Evolutionary conservation across 2,888 invertebrate genomes (phyloP), one percentile per base, ranked within the genome.

Genomic region (Tromatobia lineatoria): DNA sequence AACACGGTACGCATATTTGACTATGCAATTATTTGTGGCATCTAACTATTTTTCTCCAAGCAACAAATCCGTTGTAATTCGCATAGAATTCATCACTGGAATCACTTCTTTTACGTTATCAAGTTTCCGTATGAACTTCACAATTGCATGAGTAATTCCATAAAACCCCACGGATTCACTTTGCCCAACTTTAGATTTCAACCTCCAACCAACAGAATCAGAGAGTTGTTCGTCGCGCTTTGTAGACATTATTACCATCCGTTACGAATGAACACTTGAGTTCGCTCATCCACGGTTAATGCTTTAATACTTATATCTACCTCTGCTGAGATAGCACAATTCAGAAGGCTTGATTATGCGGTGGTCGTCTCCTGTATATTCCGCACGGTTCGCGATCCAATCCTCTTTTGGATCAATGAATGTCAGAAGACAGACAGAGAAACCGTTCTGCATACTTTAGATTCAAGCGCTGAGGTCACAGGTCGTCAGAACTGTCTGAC

Each of bases 181-280:
- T 10, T 38, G 66, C 7, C 15, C n/a, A 57, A 54, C 18, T 29
- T 57, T 42, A 10, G 29, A 67, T 13, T 67, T 13, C 38, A 23
- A 25, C 2, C 15, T 3, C n/a, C 42, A 47, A 57, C 25, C 38
- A 67, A 57, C 45, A 67, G 29, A 18, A 42, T 25, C 61, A 11
- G n/a, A 6, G 29, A 57, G 15, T 29, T 23, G 29, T 76, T 42
- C 42, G 67, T 47, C 13, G 25, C 42, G 54, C 67, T 76, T 76
- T 8, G 4, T 57, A 76, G 67, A 61, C 67, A 67, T 47, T n/a
- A 76, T 76, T 76, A 45, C 15, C 25, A 57, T 23, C 18, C 54
- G 23, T 11, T 13, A 45, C 11, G 29, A 42, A 45, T n/a, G 42
- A 25, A 57, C 4, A 18, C 25, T 57, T 15, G n/a, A 34, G 15